phyloP scores from a whole-genome alignment of 2,113 vertebrate species.

The Mustelus asterias region DNA sequence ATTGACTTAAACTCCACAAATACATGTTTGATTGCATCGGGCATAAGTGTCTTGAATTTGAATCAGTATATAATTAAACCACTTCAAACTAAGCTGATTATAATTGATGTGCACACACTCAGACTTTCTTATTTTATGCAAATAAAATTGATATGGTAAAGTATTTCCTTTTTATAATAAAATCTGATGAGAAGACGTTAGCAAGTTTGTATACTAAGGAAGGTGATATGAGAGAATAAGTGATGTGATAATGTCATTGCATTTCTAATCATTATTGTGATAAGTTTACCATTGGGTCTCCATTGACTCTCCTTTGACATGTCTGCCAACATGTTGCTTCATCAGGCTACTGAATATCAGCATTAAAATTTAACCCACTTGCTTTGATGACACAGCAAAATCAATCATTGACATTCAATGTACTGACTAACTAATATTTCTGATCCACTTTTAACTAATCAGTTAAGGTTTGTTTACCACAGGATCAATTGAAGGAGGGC shows the following conservation, averaged over 20 bases:
- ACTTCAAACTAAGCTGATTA: slow-evolving; percentile 33
- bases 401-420: not conserved
- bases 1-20: slow-evolving; percentile 37
- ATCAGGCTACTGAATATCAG: not conserved
- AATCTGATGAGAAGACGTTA: slow-evolving; percentile 28
- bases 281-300: not conserved
- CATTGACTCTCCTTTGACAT: not conserved
- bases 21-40: slow-evolving; percentile 29
- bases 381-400: not conserved
- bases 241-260: not conserved
- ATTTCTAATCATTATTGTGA: not conserved
- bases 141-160: slow-evolving; percentile 2
- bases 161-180: slow-evolving; percentile 17
- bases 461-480: not conserved
- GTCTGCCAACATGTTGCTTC: not conserved
- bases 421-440: not conserved
- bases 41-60: not conserved
- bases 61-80: slow-evolving; percentile 25
- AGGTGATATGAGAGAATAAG: not conserved
- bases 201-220: slow-evolving; percentile 30
- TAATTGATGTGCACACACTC: slow-evolving; percentile 22
- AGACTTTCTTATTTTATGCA: slow-evolving; percentile 32
- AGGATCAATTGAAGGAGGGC: not conserved
- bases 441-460: not conserved
- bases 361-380: not conserved